Percentiles rank a stretch among this genome's conserved stretches.
These are phyloP conservation scores for Bubo scandiacus DNA, from an alignment of 2,113 vertebrate genomes.

Conservation along the genomic window DNA sequence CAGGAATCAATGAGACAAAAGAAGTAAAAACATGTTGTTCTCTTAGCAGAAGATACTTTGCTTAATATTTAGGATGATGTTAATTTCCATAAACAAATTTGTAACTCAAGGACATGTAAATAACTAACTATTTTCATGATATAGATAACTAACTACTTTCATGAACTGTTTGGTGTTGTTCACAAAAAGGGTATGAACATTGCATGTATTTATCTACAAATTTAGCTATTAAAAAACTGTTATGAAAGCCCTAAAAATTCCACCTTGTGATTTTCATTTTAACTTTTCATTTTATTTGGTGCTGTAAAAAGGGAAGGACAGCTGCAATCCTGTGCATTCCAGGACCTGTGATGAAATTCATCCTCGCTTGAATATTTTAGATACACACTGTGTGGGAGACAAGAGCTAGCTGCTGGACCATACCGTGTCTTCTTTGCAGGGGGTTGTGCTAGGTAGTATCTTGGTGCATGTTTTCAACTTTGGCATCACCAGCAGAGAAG, in stretches of 20 bases:
- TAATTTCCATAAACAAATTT: conserved; percentile 1
- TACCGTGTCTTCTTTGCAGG: neutral
- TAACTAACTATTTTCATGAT: neutral
- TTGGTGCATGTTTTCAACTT: neutral
- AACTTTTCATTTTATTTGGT: neutral
- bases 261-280: neutral
- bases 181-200: neutral
- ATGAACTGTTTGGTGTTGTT: neutral
- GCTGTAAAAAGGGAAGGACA: neutral
- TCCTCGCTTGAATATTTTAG: neutral
- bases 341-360: neutral
- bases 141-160: neutral
- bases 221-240: neutral
- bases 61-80: neutral
- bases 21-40: neutral
- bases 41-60: neutral
- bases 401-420: neutral
- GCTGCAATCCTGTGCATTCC: neutral
- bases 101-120: neutral
- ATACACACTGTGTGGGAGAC: neutral
- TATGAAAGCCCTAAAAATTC: neutral
- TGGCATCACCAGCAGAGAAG: neutral
- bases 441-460: neutral
- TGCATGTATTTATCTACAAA: neutral
- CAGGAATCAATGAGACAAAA: neutral